Base-by-base conservation (phyloP, 1,140 invertebrate genomes). In the Lanistes nyassanus region DNA sequence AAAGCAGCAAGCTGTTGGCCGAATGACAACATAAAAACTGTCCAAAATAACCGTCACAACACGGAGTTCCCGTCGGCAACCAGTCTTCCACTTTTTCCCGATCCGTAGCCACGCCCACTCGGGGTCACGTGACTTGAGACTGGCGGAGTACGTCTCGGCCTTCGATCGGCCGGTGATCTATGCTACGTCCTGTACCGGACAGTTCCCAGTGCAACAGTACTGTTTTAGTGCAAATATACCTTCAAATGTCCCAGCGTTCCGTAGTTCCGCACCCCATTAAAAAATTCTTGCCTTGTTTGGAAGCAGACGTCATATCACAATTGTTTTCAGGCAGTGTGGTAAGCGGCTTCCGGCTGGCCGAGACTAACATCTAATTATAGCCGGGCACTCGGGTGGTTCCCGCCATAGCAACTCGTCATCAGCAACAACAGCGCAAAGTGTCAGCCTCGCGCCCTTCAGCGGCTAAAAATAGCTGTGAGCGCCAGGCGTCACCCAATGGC, bases 11-110 rank as follows among this genome's bases (percentile, higher is more conserved):
- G n/a, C n/a, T n/a, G n/a, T n/a, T n/a, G n/a, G n/a, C n/a, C n/a
- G 9, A 23, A 60, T 31, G 56, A 26, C 56, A 60, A 60, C 56
- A 60, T 60, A 60, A 60, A 60, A 60, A 60, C 23, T 60, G n/a
- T 31, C 56, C 1, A 60, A 60, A 60, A 60, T 60, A 60, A 23
- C 23, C 3, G 56, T 60, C 56, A 60, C 3, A 60, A 31, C n/a
- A 60, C 3, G 56, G 56, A 31, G 56, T 60, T 60, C 56, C 56
- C 56, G 23, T 26, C 56, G 29, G 56, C 56, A 60, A 60, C 56
- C 19, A 9, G 9, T 13, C 42, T 16, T 13, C 42, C 42, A 47
- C 42, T 47, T 13, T 42, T 13, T 42, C 39, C 39, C 1, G 42
- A 16, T 6, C 2, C 19, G 42, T 47, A 60, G 56, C 56, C 56